phyloP scores from a whole-genome alignment of 1,140 invertebrate genomes.

The Psix sp. region DNA sequence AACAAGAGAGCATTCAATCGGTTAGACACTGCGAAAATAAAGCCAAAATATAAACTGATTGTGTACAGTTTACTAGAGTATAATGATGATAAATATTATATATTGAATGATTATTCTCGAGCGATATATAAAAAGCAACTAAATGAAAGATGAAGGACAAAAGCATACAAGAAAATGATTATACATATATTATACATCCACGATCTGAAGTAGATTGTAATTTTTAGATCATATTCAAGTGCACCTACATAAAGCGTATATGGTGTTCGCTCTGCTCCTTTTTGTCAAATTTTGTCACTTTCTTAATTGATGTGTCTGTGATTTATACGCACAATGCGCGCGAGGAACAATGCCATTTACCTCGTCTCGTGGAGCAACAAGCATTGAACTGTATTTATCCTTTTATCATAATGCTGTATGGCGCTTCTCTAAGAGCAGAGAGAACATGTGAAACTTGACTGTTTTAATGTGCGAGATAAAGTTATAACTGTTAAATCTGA shows the following conservation, averaged over 20 bases:
- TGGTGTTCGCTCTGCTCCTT: conserved; percentile 60
- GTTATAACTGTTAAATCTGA: conserved; percentile 59
- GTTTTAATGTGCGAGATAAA: conserved; percentile 58
- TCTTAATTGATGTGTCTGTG: conserved; percentile 62
- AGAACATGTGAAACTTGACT: conserved; percentile 50
- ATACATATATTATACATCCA: conserved; percentile 60
- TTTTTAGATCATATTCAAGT: conserved; percentile 63
- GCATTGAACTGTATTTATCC: conserved; percentile 48
- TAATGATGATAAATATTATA: conserved; percentile 71
- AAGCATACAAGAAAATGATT: conserved; percentile 37
- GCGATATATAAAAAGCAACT: conserved; percentile 26
- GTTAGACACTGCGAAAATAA: conserved; percentile 56
- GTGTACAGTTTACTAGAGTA: conserved; percentile 76
- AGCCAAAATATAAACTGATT: conserved; percentile 73
- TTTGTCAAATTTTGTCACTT: conserved; percentile 61
- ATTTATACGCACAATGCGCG: conserved; percentile 63
- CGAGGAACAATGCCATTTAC: conserved; percentile 31
- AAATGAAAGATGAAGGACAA: conserved; percentile 1
- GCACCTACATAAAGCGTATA: conserved; percentile 45
- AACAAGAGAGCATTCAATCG: conserved; percentile 53
- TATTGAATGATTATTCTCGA: conserved; percentile 65
- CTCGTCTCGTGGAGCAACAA: conserved; percentile 29
- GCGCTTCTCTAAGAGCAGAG: conserved; percentile 46
- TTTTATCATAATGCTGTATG: conserved; percentile 28
- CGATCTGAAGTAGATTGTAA: conserved; percentile 64